Evolutionary conservation across 1,140 invertebrate genomes (phyloP).

Genomic region (Rhopalosiphum padi): DNA sequence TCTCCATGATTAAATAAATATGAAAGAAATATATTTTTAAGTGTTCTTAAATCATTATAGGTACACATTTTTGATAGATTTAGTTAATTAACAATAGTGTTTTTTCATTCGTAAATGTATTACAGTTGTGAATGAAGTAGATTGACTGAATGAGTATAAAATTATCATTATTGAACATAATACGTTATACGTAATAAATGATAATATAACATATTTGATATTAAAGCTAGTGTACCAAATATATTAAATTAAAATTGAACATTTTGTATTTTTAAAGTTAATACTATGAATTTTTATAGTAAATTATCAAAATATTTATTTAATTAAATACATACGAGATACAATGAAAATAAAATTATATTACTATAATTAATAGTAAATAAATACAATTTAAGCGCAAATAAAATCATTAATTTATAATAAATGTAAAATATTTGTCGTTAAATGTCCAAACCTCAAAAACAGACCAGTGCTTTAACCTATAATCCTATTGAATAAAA

Average conservation of each 20-base stretch:
- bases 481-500: not conserved
- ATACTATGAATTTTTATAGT: not conserved
- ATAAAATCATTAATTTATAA: not conserved
- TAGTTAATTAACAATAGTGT: not conserved
- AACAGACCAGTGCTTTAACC: not conserved
- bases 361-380: not conserved
- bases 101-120: not conserved
- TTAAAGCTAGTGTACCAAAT: not conserved
- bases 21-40: not conserved
- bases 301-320: not conserved
- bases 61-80: not conserved
- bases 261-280: not conserved
- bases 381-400: not conserved
- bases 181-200: too few relatives aligned
- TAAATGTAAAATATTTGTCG: not conserved
- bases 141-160: not conserved
- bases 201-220: not conserved
- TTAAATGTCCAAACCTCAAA: not conserved
- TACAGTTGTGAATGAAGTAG: not conserved
- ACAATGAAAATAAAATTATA: not conserved
- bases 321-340: not conserved
- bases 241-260: not conserved
- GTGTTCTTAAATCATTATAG: not conserved
- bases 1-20: not conserved
- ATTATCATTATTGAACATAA: not conserved